Conservation (phyloP, 1,140 invertebrate genomes). For the Propsilocerus akamusi region DNA sequence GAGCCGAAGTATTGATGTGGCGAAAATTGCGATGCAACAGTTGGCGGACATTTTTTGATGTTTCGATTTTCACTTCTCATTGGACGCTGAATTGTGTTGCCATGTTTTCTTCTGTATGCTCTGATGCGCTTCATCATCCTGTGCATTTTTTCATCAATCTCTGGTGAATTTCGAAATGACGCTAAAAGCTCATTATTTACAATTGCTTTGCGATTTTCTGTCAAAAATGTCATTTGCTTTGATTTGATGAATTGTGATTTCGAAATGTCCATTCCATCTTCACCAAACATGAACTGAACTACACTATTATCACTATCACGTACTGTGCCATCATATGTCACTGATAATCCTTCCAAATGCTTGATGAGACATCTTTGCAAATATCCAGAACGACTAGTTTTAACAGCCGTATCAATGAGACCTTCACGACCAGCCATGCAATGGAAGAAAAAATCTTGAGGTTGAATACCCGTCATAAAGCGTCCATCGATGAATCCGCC, state of each 20-base stretch:
- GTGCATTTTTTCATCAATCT: slow-evolving; percentile 28
- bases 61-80: slow-evolving; percentile 6
- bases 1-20: slow-evolving; percentile 61
- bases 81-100: slow-evolving; percentile 5
- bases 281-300: slow-evolving; percentile 95
- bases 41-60: slow-evolving; percentile 46
- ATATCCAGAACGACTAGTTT: slow-evolving; percentile 94
- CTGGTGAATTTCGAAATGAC: slow-evolving; percentile 29
- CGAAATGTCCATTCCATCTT: slow-evolving; percentile 88
- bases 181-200: slow-evolving; percentile 35
- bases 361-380: slow-evolving; percentile 96
- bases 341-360: slow-evolving; percentile 84
- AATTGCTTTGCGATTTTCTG: slow-evolving; percentile 53
- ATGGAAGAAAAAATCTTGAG: slow-evolving; percentile 98
- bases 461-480: slow-evolving; percentile 93
- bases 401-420: slow-evolving; percentile 69
- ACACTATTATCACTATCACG: slow-evolving; percentile 85
- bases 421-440: slow-evolving; percentile 98
- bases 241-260: slow-evolving; percentile 71
- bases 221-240: slow-evolving; percentile 63
- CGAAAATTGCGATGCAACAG: slow-evolving; percentile 43
- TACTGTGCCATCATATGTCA: slow-evolving; percentile 88
- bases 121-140: slow-evolving; percentile 39
- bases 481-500: slow-evolving; percentile 92
- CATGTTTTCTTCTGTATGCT: slow-evolving; percentile 31